These are phyloP conservation scores for Bicyclus anynana DNA, from an alignment of 1,140 invertebrate species.

Conservation along the genomic window DNA sequence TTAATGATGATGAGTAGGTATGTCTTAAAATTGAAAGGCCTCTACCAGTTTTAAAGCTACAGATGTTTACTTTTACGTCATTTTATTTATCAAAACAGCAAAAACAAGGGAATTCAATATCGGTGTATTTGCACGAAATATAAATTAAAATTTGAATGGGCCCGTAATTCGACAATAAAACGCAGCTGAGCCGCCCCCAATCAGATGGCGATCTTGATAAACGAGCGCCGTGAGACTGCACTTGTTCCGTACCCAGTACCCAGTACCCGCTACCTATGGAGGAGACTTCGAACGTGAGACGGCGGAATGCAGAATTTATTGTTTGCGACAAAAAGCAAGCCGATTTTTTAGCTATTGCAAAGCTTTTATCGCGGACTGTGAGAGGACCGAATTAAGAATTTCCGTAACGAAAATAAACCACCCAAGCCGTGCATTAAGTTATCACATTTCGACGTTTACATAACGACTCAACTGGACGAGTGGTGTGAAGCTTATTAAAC, in stretches of 20 bases:
- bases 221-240: slow-evolving; percentile 71
- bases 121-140: slow-evolving; percentile 45
- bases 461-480: no score
- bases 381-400: no score
- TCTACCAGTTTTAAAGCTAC: no score
- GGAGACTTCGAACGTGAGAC: slow-evolving; percentile 13
- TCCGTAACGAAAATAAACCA: no score
- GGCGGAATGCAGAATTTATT: slow-evolving; percentile 24
- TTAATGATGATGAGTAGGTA: no score
- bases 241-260: no score
- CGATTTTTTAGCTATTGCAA: background rate
- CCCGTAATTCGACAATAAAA: slow-evolving; percentile 73
- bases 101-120: slow-evolving; percentile 41
- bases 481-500: no score
- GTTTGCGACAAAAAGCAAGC: background rate
- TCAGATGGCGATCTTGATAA: slow-evolving; percentile 74
- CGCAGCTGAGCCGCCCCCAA: slow-evolving; percentile 72
- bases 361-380: no score
- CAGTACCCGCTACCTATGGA: slow-evolving; percentile 14
- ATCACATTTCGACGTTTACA: background rate
- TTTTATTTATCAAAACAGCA: background rate
- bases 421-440: no score
- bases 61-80: background rate
- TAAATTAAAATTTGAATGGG: slow-evolving; percentile 75
- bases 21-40: no score